These are phyloP conservation scores for Agriopis marginaria DNA, from an alignment of 2,888 invertebrate species.

Conservation along the genomic window DNA sequence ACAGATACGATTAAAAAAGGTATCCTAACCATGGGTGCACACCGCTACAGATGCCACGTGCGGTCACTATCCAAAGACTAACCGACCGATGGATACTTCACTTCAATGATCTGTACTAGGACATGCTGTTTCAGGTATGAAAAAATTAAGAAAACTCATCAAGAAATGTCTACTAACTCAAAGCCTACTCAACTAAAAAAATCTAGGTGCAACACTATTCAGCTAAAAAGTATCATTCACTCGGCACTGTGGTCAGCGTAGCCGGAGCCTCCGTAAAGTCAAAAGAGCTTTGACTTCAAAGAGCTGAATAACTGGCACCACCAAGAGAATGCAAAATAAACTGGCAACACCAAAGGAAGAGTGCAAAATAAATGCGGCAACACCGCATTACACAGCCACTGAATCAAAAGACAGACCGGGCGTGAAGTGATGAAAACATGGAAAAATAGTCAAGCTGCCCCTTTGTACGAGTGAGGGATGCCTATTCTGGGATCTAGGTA, in stretches of 20 bases:
- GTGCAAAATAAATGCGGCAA: constrained; percentile 84
- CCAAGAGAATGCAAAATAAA: constrained; percentile 79
- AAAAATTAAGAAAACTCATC: constrained; percentile 14
- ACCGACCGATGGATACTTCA: no score
- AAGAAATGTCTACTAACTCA: constrained; percentile 12
- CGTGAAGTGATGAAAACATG: constrained; percentile 84
- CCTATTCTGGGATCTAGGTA: constrained; percentile 76
- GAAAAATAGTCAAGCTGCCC: constrained; percentile 77
- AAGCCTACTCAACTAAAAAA: constrained; percentile 51
- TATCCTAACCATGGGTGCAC: no score
- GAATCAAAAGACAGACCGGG: constrained; percentile 83
- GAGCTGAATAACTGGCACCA: constrained; percentile 78
- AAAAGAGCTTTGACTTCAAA: constrained; percentile 85
- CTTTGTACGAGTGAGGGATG: constrained; percentile 59
- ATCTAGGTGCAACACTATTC: constrained; percentile 62
- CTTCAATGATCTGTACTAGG: no score
- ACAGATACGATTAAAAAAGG: no score
- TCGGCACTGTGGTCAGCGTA: constrained; percentile 73
- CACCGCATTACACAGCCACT: constrained; percentile 84
- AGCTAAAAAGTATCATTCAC: constrained; percentile 75
- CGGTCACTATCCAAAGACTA: not conserved
- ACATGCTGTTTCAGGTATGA: no score
- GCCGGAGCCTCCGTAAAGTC: constrained; percentile 71
- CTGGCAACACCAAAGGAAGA: constrained; percentile 71
- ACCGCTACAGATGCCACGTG: not conserved